Percentiles rank a stretch among this genome's conserved stretches.
Evolutionary conservation across 2,113 vertebrate genomes (phyloP).

Genomic region (Hippocampus comes): DNA sequence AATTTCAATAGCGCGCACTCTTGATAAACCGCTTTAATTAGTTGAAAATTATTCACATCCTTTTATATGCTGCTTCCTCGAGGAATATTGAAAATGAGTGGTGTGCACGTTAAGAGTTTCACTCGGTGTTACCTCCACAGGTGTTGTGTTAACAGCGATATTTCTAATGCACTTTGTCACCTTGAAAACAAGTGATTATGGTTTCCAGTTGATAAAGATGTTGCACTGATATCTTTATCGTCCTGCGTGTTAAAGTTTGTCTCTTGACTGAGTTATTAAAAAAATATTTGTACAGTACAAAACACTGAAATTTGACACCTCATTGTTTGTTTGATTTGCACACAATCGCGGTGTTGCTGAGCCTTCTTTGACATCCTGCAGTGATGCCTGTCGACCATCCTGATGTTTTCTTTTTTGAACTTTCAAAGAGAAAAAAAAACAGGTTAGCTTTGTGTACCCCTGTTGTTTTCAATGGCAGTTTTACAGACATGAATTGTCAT

Average conservation of each 20-base stretch:
- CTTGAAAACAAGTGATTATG: slow-evolving; percentile 29
- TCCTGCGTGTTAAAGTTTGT: neutral
- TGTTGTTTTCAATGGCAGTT: too few species aligned
- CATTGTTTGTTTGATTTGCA: neutral
- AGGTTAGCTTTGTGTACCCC: too few species aligned
- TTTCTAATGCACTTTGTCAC: slow-evolving; percentile 42
- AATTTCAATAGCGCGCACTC: neutral
- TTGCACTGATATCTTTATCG: neutral
- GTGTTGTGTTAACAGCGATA: slow-evolving; percentile 9
- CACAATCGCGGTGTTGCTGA: too few species aligned
- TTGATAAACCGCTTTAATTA: slow-evolving; percentile 2
- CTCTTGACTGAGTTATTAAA: neutral
- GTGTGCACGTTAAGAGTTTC: neutral
- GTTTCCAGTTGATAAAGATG: slow-evolving; percentile 6
- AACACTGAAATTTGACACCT: neutral
- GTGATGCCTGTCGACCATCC: too few species aligned
- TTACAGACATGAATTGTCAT: too few species aligned
- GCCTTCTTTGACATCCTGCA: too few species aligned
- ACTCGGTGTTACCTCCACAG: slow-evolving; percentile 7
- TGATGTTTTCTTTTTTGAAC: too few species aligned
- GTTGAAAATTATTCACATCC: neutral
- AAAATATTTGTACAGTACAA: neutral
- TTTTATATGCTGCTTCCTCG: slow-evolving; percentile 3
- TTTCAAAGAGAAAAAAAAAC: too few species aligned
- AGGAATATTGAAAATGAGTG: neutral